A percentile compares a stretch with the other conserved stretches of the same genome.
These are phyloP conservation scores for Drosophila mauritiana DNA, from an alignment of 1,140 invertebrate species.

Conservation along the genomic window DNA sequence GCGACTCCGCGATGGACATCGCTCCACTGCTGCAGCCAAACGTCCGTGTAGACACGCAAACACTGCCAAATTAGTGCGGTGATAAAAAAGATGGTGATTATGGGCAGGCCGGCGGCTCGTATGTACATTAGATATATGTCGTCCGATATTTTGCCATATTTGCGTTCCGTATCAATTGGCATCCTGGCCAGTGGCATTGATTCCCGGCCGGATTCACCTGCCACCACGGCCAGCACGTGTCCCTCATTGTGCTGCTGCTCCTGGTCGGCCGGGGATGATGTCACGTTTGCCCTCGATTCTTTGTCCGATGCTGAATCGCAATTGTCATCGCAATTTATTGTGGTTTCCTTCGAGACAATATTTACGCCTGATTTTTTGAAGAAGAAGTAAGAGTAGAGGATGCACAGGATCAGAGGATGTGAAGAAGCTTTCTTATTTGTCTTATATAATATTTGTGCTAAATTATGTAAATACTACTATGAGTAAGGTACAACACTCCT, in stretches of 20 bases:
- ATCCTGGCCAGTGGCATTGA: not conserved
- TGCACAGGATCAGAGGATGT: not conserved
- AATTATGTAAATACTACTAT: not conserved
- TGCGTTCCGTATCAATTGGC: slow-evolving; percentile 86
- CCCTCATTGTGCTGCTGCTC: not conserved
- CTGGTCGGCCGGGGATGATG: slow-evolving; percentile 28
- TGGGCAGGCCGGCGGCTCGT: slow-evolving; percentile 87
- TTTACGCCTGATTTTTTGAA: slow-evolving; percentile 48
- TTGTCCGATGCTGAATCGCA: slow-evolving; percentile 47
- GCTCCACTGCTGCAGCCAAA: slow-evolving; percentile 88
- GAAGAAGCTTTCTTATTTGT: too few species aligned
- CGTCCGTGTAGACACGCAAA: slow-evolving; percentile 87
- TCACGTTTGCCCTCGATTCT: slow-evolving; percentile 58
- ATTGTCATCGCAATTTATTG: slow-evolving; percentile 56
- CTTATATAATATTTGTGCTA: not conserved
- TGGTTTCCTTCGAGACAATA: slow-evolving; percentile 61
- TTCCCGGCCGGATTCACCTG: slow-evolving; percentile 7
- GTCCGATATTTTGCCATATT: slow-evolving; percentile 87
- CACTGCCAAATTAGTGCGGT: slow-evolving; percentile 87
- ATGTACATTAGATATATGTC: slow-evolving; percentile 88
- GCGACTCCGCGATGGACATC: slow-evolving; percentile 60
- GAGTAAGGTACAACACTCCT: too few species aligned
- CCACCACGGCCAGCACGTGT: slow-evolving; percentile 5
- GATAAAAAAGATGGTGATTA: slow-evolving; percentile 86
- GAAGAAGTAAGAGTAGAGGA: not conserved